Evolutionary conservation across 2,797 vertebrate genomes (phyloP).

Genomic region (Pipistrellus pygmaeus): DNA sequence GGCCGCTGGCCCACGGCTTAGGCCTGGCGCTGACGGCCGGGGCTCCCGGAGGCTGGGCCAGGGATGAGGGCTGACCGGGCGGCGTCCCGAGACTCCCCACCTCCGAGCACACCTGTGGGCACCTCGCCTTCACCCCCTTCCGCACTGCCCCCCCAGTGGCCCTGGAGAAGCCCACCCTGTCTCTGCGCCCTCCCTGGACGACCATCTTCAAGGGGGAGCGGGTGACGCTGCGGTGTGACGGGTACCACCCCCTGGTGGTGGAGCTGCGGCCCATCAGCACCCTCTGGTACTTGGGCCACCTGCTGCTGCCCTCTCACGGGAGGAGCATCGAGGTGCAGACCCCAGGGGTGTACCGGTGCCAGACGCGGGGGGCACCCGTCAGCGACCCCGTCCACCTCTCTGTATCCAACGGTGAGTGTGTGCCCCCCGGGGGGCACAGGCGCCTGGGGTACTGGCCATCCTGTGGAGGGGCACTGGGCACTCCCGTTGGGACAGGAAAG

Average conservation of each 20-base stretch:
- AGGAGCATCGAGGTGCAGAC: conserved; percentile 76
- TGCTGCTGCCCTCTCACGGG: conserved; percentile 77
- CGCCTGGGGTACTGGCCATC: neutral
- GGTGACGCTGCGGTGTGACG: conserved; percentile 77
- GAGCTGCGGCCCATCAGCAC: conserved; percentile 75
- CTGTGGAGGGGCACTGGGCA: neutral
- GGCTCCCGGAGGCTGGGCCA: neutral
- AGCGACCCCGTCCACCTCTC: conserved; percentile 81
- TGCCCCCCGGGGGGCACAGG: neutral
- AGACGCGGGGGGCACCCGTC: conserved; percentile 69
- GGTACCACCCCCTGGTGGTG: conserved; percentile 76
- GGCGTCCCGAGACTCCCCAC: conserved; percentile 2
- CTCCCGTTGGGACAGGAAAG: neutral
- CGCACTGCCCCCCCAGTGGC: conserved; percentile 31
- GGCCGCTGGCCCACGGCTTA: neutral
- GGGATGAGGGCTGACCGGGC: neutral
- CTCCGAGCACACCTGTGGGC: neutral
- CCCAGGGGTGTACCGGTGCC: conserved; percentile 79
- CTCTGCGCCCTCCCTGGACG: conserved; percentile 81
- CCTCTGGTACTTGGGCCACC: conserved; percentile 81
- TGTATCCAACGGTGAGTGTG: conserved; percentile 78
- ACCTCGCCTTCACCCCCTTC: neutral
- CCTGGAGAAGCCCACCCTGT: conserved; percentile 77
- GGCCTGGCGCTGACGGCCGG: neutral
- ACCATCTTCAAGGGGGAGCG: conserved; percentile 83